A percentile compares a stretch with the other conserved stretches of the same genome.
phyloP scores from a whole-genome alignment of 2,797 vertebrate species.

The Spondyliosoma cantharus region DNA sequence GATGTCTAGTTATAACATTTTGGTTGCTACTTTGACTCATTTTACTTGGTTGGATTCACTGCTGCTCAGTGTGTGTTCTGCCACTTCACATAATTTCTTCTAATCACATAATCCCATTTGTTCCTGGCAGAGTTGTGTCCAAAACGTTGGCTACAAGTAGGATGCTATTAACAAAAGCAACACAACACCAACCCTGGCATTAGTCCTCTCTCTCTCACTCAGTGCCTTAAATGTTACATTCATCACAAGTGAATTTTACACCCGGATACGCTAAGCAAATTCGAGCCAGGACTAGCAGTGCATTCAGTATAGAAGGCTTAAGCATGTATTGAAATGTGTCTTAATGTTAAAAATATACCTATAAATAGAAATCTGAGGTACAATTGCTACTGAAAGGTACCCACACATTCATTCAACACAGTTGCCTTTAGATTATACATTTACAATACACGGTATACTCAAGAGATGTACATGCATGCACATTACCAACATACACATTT shows the following conservation, averaged over 20 bases:
- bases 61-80: conserved; percentile 39
- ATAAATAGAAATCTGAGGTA: neutral
- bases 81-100: conserved; percentile 54
- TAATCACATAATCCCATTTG: conserved; percentile 73
- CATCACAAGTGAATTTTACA: neutral
- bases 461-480: neutral
- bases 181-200: conserved; percentile 35
- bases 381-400: conserved; percentile 2
- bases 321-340: conserved; percentile 18
- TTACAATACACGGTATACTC: neutral
- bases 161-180: conserved; percentile 41
- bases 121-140: conserved; percentile 55
- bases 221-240: conserved; percentile 13
- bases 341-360: conserved; percentile 29
- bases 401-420: conserved; percentile 1
- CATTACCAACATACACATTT: conserved; percentile 3
- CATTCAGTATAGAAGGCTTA: neutral
- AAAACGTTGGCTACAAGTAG: conserved; percentile 45
- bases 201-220: conserved; percentile 1
- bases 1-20: neutral
- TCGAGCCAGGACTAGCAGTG: conserved; percentile 20
- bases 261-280: neutral
- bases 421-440: neutral
- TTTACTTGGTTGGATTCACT: conserved; percentile 23
- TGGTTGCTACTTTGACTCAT: conserved; percentile 12